Evolutionary conservation across 2,113 vertebrate species (phyloP).

Genomic region (Megaceryle torquata): DNA sequence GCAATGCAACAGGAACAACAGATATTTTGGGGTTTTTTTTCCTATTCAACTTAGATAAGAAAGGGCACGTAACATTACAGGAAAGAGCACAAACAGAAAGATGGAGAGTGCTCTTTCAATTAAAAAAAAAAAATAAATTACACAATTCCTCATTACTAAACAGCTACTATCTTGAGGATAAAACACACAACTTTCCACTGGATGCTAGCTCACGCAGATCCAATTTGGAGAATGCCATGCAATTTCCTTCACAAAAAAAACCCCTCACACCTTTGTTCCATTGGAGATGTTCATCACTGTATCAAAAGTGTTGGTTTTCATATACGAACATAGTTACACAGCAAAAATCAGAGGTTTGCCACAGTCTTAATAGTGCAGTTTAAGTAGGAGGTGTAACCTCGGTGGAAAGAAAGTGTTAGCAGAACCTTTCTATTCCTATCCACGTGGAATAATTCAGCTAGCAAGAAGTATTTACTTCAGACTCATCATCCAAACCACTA

Average conservation of each 20-base stretch:
- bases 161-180: not conserved
- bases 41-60: not conserved
- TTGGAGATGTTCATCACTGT: not conserved
- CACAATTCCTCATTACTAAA: not conserved
- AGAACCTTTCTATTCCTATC: not conserved
- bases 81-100: not conserved
- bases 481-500: not conserved
- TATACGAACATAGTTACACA: not conserved
- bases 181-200: not conserved
- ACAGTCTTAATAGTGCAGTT: not conserved
- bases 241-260: not conserved
- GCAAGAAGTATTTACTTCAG: not conserved
- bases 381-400: not conserved
- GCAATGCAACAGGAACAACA: not conserved
- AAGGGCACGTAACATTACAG: not conserved
- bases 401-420: not conserved
- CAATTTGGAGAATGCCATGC: not conserved
- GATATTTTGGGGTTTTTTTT: not conserved
- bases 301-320: not conserved
- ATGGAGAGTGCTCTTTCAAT: not conserved
- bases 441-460: not conserved
- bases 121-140: not conserved
- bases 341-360: not conserved
- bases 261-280: not conserved
- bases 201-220: not conserved